These are phyloP conservation scores for Meda fulgida DNA, from an alignment of 2,797 vertebrate genomes.

Conservation along the genomic window DNA sequence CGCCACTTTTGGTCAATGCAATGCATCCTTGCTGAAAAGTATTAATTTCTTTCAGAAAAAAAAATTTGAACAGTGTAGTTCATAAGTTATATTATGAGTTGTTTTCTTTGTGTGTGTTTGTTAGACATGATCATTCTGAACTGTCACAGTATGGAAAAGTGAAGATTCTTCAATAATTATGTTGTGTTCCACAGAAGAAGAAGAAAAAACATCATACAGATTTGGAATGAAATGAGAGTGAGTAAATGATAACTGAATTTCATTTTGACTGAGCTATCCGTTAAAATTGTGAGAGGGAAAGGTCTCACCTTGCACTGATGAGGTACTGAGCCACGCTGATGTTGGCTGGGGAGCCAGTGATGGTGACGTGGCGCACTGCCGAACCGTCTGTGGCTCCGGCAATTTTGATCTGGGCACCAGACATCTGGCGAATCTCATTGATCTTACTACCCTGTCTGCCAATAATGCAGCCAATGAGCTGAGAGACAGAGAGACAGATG, in stretches of 20 bases:
- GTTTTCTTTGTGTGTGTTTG: not conserved
- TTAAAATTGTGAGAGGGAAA: slow-evolving; percentile 38
- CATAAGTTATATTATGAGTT: too few relatives aligned
- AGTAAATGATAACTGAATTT: slow-evolving; percentile 23
- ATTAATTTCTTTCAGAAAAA: not conserved
- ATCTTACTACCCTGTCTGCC: slow-evolving; percentile 97
- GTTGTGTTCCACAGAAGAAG: not conserved
- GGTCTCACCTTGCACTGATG: slow-evolving; percentile 93
- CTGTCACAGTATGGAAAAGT: not conserved
- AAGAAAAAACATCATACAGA: not conserved
- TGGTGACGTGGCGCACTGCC: slow-evolving; percentile 91
- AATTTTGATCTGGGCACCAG: slow-evolving; percentile 96
- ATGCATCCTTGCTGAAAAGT: not conserved
- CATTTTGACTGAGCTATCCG: not conserved
- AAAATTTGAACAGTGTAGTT: too few relatives aligned
- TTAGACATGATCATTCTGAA: not conserved
- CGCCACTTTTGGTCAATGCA: not conserved
- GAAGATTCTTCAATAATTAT: not conserved
- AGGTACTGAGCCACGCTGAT: slow-evolving; percentile 96
- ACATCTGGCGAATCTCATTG: slow-evolving; percentile 97
- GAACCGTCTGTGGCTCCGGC: slow-evolving; percentile 93
- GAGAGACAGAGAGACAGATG: slow-evolving; percentile 55
- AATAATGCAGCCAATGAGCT: slow-evolving; percentile 98
- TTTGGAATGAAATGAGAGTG: not conserved
- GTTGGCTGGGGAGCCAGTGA: slow-evolving; percentile 91